A percentile compares a stretch with the other conserved stretches of the same genome.
Conservation (phyloP, 2,888 invertebrate species). For the Hypsopygia costalis region DNA sequence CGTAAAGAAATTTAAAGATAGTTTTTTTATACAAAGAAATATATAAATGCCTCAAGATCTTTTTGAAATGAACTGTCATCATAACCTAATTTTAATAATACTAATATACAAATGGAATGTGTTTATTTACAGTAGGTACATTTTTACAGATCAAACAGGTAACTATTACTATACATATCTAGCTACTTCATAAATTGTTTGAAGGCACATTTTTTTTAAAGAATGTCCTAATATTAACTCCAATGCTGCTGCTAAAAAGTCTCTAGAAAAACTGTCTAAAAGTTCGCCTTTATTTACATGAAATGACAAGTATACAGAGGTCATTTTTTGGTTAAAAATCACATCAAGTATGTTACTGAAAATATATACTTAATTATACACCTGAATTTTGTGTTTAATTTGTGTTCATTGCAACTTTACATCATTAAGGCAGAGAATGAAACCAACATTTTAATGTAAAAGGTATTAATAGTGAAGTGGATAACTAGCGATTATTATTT, state of each 20-base stretch:
- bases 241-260: constrained; percentile 2
- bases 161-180: constrained; percentile 52
- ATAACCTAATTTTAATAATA: too few relatives aligned
- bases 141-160: constrained; percentile 55
- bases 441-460: too few relatives aligned
- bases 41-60: neutral
- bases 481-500: too few relatives aligned
- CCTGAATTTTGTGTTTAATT: too few relatives aligned
- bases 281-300: constrained; percentile 46
- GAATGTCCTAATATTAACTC: constrained; percentile 46
- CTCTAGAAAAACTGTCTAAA: constrained; percentile 13
- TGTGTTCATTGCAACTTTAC: too few relatives aligned
- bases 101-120: constrained; percentile 26
- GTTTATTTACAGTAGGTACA: constrained; percentile 41
- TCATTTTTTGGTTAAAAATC: constrained; percentile 71
- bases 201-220: constrained; percentile 76
- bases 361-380: constrained; percentile 44
- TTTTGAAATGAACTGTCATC: neutral
- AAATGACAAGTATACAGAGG: constrained; percentile 51
- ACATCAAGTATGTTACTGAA: constrained; percentile 70
- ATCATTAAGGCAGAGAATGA: too few relatives aligned
- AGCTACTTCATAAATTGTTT: constrained; percentile 65
- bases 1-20: too few relatives aligned
- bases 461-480: too few relatives aligned
- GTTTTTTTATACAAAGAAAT: too few relatives aligned